Evolutionary conservation across 2,888 invertebrate species (phyloP).

Genomic region (Fabriciana adippe): DNA sequence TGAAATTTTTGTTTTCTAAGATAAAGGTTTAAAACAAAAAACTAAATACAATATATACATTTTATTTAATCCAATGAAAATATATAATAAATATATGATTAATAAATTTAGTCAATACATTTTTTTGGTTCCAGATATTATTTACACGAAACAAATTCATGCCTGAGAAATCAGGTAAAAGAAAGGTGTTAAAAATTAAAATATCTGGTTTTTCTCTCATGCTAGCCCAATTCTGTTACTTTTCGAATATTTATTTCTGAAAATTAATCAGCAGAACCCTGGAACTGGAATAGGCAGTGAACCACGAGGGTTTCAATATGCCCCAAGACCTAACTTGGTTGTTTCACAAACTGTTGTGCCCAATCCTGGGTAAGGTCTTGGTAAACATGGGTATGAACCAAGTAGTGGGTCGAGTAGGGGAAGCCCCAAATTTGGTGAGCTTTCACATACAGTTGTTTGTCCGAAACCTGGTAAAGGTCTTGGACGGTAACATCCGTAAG

Average conservation of each 20-base stretch:
- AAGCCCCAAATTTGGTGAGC: slow-evolving; percentile 9
- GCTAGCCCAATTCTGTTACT: no score
- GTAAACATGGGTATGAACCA: slow-evolving; percentile 5
- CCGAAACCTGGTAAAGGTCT: slow-evolving; percentile 5
- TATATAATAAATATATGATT: background rate
- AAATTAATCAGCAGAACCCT: background rate
- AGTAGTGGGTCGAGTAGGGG: background rate
- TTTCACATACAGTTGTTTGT: slow-evolving; percentile 23
- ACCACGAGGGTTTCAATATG: background rate
- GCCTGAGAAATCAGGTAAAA: background rate
- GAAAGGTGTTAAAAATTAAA: background rate
- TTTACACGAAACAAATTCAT: background rate
- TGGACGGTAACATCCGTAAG: background rate
- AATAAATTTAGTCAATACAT: slow-evolving; percentile 22
- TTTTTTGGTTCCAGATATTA: slow-evolving; percentile 34
- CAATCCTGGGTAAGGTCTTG: background rate
- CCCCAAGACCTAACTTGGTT: slow-evolving; percentile 31
- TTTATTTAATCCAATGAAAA: slow-evolving; percentile 34
- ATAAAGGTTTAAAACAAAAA: slow-evolving; percentile 27
- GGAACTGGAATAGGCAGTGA: slow-evolving; percentile 40
- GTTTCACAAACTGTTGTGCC: slow-evolving; percentile 36
- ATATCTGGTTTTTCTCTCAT: slow-evolving; percentile 1
- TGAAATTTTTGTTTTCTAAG: background rate
- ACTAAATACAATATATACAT: slow-evolving; percentile 33
- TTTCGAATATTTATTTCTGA: no score